Base-by-base conservation (phyloP, 2,888 invertebrate species). In the Agrochola circellaris region DNA sequence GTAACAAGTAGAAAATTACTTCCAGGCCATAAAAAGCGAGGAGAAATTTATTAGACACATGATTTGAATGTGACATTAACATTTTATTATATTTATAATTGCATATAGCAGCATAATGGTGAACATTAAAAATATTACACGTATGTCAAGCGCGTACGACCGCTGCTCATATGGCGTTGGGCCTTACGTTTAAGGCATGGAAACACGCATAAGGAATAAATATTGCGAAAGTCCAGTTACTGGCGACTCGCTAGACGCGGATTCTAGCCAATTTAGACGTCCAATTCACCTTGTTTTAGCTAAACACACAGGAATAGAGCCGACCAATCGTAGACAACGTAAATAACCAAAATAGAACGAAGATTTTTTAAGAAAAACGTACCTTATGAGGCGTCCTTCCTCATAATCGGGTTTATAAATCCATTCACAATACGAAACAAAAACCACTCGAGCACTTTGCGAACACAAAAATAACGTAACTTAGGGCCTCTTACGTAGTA, bases 141-240 rank as follows among this genome's bases (percentile, higher is more conserved):
- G 93, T 93, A 93, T 90, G 87, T 89, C 83, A 87, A 89, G 88
- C 88, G 85, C 90, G 89, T 90, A 91, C 91, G 91, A 88, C 88
- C 90, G 91, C 89, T 87, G 86, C 92, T 89, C 86, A 89, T 95
- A 95, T 91, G 95, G 94, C 89, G 90, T 87, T 90, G 90, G 90
- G 91, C 89, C 92, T 92, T 91, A 94, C 95, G 91, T 94, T 93
- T 94, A 95, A 93, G 95, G 96, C 92, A 92, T 89, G 92, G 90
- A 91, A 91, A 92, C 93, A 96, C 96, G 95, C 94, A 89, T 91
- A 92, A 90, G 92, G 96, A 96, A 96, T 96, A 94, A 93, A 91
- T 94, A 96, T 96, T 96, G 93, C 94, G 93, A 96, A 95, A 96
- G 96, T 96, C 96, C 96, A 93, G 96, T 96, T 96, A 96, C 90